Conservation (phyloP, 1,140 invertebrate species). For the Pygmarrhopalites habei region DNA sequence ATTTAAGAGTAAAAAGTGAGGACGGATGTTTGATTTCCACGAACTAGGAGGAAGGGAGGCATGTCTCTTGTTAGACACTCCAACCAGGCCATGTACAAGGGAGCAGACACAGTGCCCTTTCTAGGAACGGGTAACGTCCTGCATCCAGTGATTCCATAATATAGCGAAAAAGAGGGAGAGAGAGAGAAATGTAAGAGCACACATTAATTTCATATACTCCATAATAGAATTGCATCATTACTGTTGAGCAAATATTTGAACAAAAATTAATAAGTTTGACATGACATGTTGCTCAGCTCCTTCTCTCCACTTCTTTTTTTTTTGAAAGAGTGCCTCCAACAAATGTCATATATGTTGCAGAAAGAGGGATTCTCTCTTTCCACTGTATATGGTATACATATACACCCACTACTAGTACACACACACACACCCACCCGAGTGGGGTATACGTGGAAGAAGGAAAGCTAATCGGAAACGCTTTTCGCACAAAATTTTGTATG, state of each 20-base stretch:
- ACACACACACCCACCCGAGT: too few relatives aligned
- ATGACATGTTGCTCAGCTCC: too few relatives aligned
- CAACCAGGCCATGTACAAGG: conserved; percentile 90
- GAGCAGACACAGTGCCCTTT: conserved; percentile 66
- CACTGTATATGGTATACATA: too few relatives aligned
- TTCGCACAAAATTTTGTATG: too few relatives aligned
- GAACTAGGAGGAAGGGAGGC: conserved; percentile 81
- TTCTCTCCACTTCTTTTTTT: too few relatives aligned
- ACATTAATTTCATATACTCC: not conserved
- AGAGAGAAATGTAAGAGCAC: too few relatives aligned
- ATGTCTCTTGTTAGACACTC: conserved; percentile 79
- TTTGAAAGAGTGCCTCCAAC: too few relatives aligned
- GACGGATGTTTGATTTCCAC: conserved; percentile 89
- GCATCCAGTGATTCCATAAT: conserved; percentile 10
- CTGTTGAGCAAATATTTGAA: not conserved
- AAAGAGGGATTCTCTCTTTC: too few relatives aligned
- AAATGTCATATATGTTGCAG: too few relatives aligned
- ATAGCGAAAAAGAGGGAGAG: not conserved
- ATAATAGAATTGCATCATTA: not conserved
- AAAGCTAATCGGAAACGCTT: too few relatives aligned
- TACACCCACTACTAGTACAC: too few relatives aligned
- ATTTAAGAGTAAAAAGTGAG: conserved; percentile 75
- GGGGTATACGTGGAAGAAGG: too few relatives aligned
- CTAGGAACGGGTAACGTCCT: conserved; percentile 65
- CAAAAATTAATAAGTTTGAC: not conserved